A percentile compares a stretch with the other conserved stretches of the same genome.
These are phyloP conservation scores for Chalcis sispes DNA, from an alignment of 2,888 invertebrate species.

Conservation along the genomic window DNA sequence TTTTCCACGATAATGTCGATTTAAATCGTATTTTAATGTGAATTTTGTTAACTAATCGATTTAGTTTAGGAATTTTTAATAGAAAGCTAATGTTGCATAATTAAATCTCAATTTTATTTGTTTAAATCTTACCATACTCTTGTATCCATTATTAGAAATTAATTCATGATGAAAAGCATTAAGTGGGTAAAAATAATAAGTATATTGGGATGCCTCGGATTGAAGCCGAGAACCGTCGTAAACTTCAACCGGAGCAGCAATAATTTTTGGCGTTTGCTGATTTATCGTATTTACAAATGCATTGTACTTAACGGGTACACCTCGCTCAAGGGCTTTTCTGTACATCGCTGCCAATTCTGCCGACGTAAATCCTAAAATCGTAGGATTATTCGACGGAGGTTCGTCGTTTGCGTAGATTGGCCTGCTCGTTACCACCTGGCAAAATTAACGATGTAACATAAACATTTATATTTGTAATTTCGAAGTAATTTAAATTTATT, in stretches of 20 bases:
- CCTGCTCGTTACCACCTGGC: not conserved
- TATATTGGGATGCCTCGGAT: constrained; percentile 27
- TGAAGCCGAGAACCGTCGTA: not conserved
- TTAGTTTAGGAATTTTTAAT: too few species aligned
- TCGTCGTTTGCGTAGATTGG: constrained; percentile 1
- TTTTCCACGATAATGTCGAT: too few species aligned
- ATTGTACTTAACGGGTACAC: constrained; percentile 27
- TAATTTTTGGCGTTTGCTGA: constrained; percentile 25
- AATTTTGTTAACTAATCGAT: too few species aligned
- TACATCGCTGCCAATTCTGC: constrained; percentile 51
- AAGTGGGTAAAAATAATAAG: constrained; percentile 56
- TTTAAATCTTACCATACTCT: constrained; percentile 35
- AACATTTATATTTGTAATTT: too few species aligned
- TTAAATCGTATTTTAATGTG: too few species aligned
- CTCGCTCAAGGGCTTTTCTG: constrained; percentile 40
- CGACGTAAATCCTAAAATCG: constrained; percentile 31
- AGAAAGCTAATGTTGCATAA: too few species aligned
- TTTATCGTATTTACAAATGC: constrained; percentile 23
- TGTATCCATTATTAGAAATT: constrained; percentile 25
- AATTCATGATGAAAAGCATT: constrained; percentile 48
- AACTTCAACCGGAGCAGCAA: not conserved
- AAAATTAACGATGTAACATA: too few species aligned
- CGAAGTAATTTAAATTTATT: too few species aligned
- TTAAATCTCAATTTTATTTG: too few species aligned
- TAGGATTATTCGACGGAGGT: not conserved